phyloP scores from a whole-genome alignment of 2,113 vertebrate species.

The Phylloscopus whistleri region DNA sequence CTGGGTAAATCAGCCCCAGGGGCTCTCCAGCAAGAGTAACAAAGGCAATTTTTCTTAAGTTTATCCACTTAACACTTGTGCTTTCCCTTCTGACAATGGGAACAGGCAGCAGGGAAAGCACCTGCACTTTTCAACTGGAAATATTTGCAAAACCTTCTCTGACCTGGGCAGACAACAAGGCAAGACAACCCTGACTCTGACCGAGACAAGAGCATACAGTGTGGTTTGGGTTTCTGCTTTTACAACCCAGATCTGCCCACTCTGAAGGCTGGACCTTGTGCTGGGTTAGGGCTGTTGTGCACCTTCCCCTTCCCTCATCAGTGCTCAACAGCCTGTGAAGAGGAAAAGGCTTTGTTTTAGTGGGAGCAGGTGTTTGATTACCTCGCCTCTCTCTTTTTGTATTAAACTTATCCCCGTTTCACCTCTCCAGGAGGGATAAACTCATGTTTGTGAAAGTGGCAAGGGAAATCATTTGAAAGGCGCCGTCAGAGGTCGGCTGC shows the following conservation, averaged over 20 bases:
- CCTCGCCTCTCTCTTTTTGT: slow-evolving; percentile 9
- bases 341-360: slow-evolving; percentile 42
- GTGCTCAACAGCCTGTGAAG: slow-evolving; percentile 29
- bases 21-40: neutral
- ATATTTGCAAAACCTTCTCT: neutral
- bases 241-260: neutral
- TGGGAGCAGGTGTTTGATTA: slow-evolving; percentile 50
- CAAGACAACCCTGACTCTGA: too few relatives aligned
- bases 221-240: neutral
- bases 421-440: slow-evolving; percentile 20
- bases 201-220: accelerated
- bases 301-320: neutral
- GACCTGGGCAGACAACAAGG: neutral
- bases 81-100: neutral
- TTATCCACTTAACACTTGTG: neutral
- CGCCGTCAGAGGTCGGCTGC: neutral
- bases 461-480: slow-evolving; percentile 42
- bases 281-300: neutral
- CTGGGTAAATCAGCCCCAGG: neutral
- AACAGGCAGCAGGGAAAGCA: neutral
- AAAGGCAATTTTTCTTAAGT: neutral
- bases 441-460: neutral
- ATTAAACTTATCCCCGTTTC: slow-evolving; percentile 6
- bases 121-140: neutral
- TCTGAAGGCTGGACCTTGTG: neutral